These are phyloP conservation scores for Camponotus vicinus DNA, from an alignment of 1,140 invertebrate genomes.

Conservation along the genomic window DNA sequence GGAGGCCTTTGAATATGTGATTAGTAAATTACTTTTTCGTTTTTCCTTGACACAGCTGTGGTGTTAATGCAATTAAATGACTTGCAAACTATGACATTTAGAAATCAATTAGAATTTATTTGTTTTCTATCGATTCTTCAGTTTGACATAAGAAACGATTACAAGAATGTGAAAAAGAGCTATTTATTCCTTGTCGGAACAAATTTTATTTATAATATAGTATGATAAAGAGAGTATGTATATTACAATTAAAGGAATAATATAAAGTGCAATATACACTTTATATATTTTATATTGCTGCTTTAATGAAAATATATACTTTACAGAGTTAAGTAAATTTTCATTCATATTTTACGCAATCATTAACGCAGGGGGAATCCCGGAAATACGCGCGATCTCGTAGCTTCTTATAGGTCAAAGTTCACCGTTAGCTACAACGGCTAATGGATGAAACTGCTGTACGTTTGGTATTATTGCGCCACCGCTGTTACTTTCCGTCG, in stretches of 20 bases:
- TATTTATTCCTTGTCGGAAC: background rate
- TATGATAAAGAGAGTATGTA: no score
- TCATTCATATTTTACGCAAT: conserved; percentile 5
- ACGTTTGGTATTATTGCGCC: conserved; percentile 54
- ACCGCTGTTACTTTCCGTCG: conserved; percentile 40
- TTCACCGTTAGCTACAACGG: conserved; percentile 25
- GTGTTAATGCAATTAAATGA: conserved; percentile 25
- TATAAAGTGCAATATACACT: no score
- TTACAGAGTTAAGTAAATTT: background rate
- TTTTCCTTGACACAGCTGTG: background rate
- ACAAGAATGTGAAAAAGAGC: no score
- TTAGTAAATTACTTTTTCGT: conserved; percentile 33
- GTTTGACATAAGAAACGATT: no score
- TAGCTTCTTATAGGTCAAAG: conserved; percentile 19
- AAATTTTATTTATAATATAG: background rate
- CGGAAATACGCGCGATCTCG: background rate
- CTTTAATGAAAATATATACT: background rate
- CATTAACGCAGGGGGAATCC: background rate
- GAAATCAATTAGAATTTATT: conserved; percentile 17
- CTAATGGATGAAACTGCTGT: conserved; percentile 45
- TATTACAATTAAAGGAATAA: no score
- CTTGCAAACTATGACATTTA: conserved; percentile 28
- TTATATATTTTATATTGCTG: no score
- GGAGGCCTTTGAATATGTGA: conserved; percentile 38
- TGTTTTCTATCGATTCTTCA: background rate